Evolutionary conservation across 1,140 invertebrate genomes (phyloP).

Genomic region (Steinernema feltiae): DNA sequence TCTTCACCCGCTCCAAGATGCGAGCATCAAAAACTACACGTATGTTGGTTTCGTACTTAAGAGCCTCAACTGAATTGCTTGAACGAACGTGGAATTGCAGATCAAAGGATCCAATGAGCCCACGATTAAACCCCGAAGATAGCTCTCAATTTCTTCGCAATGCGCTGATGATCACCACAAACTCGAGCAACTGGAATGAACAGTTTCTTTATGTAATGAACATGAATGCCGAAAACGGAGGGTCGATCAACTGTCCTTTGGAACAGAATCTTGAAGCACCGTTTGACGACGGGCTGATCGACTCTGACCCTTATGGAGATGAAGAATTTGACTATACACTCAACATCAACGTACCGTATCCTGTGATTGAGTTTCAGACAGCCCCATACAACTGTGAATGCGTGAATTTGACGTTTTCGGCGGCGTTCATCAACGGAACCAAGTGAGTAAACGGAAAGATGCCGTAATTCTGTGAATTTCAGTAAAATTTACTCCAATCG

Average conservation of each 20-base stretch:
- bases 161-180: not conserved
- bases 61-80: not conserved
- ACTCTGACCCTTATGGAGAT: not conserved
- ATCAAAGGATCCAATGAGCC: not conserved
- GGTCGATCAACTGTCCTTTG: not conserved
- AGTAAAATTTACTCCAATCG: no score
- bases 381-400: not conserved
- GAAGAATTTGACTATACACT: not conserved
- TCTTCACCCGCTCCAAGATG: not conserved
- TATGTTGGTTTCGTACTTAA: no score
- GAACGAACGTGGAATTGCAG: not conserved
- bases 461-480: no score
- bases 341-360: not conserved
- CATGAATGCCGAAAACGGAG: not conserved
- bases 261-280: no score
- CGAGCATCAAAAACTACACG: not conserved
- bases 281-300: no score
- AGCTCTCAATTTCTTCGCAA: not conserved
- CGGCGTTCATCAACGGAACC: not conserved
- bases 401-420: not conserved
- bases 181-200: not conserved
- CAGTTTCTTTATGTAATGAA: not conserved
- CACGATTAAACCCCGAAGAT: not conserved
- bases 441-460: no score
- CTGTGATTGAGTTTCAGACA: not conserved